Evolutionary conservation across 2,797 vertebrate genomes (phyloP), one percentile per base, ranked within the genome.

Genomic region (Schizopygopsis pylzovi): DNA sequence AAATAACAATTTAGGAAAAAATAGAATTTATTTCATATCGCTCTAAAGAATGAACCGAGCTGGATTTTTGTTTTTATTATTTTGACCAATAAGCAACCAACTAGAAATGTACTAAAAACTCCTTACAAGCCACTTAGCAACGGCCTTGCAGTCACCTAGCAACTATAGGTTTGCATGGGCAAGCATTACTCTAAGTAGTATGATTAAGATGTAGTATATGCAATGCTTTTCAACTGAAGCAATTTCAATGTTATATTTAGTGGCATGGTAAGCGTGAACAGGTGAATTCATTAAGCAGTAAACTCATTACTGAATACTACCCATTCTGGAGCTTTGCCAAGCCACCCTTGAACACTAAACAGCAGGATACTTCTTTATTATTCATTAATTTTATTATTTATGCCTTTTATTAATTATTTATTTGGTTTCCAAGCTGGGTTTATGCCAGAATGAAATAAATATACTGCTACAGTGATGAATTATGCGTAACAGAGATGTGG

Each of bases 401-500:
- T 68, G 45, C 28, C 25, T 79, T 73, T 83, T 77, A 72, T 54
- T 79, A 82, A 82, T 80, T 79, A 85, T 79, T 81, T 85, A 84
- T 16, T 72, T 77, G 28, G 33, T 56, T n/a, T 75, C 56, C 65
- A 71, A 37, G 67, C 56, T 77, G 67, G 43, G n/a, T 25, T 81
- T 56, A 83, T 75, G 68, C 52, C 39, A 84, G 7, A 45, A 22
- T 79, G 70, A 83, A 88, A 83, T 80, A 76, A 85, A 79, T 67
- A 93, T 93, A 92, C 92, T 88, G 11, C 82, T 77, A 89, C 89
- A 93, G 94, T 94, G 92, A 94, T 93, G 92, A 93, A 93, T 93
- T 90, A 89, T 93, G 91, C 85, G 91, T 92, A 92, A 93, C 93
- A 94, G 91, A 90, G 91, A 92, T 93, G 91, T 92, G 93, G 93